These are phyloP conservation scores for Apus apus DNA, from an alignment of 2,113 vertebrate species.

Conservation along the genomic window DNA sequence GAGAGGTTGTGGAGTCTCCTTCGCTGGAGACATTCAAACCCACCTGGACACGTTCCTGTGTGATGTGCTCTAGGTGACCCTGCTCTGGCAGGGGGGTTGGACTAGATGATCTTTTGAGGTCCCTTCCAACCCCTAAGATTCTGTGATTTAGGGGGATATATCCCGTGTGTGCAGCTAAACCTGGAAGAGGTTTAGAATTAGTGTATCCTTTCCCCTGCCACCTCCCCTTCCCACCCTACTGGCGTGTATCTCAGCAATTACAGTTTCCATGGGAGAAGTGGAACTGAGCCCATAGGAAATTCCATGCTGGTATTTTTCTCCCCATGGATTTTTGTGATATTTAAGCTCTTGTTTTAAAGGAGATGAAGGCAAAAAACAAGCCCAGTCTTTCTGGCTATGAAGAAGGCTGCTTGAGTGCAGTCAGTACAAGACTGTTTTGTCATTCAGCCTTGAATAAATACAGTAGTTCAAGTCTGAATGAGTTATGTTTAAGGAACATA, in stretches of 20 bases:
- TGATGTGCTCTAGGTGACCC: too few species aligned
- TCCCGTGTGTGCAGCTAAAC: neutral
- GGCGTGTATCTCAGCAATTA: neutral
- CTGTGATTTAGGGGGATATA: neutral
- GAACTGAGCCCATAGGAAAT: constrained; percentile 25
- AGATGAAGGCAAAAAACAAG: neutral
- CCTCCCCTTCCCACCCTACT: neutral
- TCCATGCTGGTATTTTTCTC: neutral
- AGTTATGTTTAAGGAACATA: neutral
- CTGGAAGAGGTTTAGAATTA: neutral
- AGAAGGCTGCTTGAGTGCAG: neutral
- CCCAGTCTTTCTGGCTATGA: neutral
- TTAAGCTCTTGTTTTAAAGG: constrained; percentile 1
- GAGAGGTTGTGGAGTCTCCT: too few species aligned
- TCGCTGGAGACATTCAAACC: too few species aligned
- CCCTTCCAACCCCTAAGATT: too few species aligned
- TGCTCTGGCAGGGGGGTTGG: too few species aligned
- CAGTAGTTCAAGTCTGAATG: neutral
- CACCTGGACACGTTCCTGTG: too few species aligned
- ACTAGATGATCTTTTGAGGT: too few species aligned
- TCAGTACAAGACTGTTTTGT: neutral
- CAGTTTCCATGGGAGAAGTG: neutral
- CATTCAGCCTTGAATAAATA: neutral
- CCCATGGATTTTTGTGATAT: neutral
- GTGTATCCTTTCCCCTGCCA: neutral